Conservation (phyloP, 2,113 vertebrate genomes). For the Emydocephalus ijimae region DNA sequence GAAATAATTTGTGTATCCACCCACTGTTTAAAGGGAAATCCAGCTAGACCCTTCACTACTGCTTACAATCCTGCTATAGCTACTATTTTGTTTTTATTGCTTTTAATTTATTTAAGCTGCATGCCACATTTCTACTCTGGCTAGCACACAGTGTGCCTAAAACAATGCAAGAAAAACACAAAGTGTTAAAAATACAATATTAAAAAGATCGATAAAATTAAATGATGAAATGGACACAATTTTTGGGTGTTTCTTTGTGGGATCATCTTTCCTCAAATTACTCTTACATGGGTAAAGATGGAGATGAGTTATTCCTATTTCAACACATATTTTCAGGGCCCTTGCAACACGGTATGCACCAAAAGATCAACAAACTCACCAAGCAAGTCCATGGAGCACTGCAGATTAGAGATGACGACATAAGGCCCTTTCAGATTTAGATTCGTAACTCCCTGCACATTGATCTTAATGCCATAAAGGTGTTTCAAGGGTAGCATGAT, state of each 20-base stretch:
- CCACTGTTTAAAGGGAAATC: neutral
- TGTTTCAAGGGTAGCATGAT: slow-evolving; percentile 12
- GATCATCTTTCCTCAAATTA: neutral
- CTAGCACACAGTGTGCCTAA: neutral
- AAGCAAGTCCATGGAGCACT: slow-evolving; percentile 7
- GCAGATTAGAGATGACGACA: slow-evolving; percentile 4
- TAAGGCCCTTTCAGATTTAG: slow-evolving; percentile 11
- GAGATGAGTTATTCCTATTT: neutral
- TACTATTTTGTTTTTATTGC: neutral
- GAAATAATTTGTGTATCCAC: neutral
- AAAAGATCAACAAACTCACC: slow-evolving; percentile 3
- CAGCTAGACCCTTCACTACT: neutral
- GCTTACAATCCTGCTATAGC: neutral
- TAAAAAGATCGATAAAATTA: neutral
- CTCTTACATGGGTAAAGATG: neutral
- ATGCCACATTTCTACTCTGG: neutral
- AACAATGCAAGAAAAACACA: neutral
- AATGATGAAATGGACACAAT: neutral
- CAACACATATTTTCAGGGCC: neutral
- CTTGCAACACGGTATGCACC: neutral
- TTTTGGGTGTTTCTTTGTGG: neutral
- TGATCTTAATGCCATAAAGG: slow-evolving; percentile 6
- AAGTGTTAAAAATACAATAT: neutral
- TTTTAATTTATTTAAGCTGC: neutral
- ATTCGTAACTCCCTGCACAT: neutral